phyloP scores from a whole-genome alignment of 2,888 invertebrate genomes.

The Pammene fasciana region DNA sequence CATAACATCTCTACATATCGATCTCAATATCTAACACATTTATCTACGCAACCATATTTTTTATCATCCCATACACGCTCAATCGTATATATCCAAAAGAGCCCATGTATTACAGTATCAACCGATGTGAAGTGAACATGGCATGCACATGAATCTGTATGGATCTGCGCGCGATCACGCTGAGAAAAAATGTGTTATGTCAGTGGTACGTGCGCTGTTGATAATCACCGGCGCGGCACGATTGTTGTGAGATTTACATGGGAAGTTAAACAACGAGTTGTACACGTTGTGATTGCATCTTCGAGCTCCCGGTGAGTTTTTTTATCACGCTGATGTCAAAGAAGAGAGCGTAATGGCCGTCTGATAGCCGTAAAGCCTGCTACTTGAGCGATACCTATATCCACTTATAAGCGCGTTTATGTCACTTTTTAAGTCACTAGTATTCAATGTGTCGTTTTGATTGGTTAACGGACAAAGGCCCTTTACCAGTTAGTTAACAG shows the following conservation, averaged over 20 bases:
- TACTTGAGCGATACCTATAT: too few species aligned
- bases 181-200: conserved; percentile 28
- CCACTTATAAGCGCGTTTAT: too few species aligned
- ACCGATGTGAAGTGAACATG: neutral
- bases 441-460: too few species aligned
- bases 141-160: neutral
- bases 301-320: neutral
- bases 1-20: conserved; percentile 14
- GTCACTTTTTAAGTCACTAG: too few species aligned
- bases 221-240: conserved; percentile 25
- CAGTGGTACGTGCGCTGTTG: conserved; percentile 27
- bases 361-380: too few species aligned
- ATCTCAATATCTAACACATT: conserved; percentile 4
- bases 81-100: neutral
- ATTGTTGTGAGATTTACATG: conserved; percentile 8
- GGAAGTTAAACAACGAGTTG: neutral
- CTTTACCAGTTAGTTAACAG: too few species aligned
- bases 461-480: too few species aligned
- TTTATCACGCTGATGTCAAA: too few species aligned
- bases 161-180: neutral
- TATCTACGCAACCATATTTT: conserved; percentile 14
- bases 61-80: neutral
- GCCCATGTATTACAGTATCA: neutral
- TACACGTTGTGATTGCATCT: neutral
- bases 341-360: too few species aligned